These are phyloP conservation scores for Psix sp. DNA, from an alignment of 1,140 invertebrate genomes.

Conservation along the genomic window DNA sequence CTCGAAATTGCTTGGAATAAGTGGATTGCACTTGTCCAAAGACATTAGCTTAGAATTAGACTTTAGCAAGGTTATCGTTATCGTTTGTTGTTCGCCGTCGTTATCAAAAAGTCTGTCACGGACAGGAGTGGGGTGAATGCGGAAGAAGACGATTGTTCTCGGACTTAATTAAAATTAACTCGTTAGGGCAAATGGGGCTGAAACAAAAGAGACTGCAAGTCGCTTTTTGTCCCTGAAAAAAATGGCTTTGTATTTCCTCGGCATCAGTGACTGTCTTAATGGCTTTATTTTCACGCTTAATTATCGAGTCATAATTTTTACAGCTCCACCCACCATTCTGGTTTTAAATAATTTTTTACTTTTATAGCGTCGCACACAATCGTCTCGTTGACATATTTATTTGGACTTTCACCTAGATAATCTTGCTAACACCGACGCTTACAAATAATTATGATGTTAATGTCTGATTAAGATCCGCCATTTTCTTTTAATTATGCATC, in stretches of 20 bases:
- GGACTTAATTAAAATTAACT: too few relatives aligned
- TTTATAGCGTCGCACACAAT: too few relatives aligned
- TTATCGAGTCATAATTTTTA: conserved; percentile 8
- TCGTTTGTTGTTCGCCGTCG: conserved; percentile 17
- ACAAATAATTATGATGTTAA: too few relatives aligned
- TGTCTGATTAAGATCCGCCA: too few relatives aligned
- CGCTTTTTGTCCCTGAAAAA: conserved; percentile 7
- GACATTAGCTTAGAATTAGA: conserved; percentile 23
- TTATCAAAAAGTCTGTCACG: conserved; percentile 8
- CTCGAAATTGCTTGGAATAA: conserved; percentile 33
- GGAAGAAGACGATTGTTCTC: too few relatives aligned
- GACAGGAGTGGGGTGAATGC: neutral
- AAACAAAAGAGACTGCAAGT: conserved; percentile 1
- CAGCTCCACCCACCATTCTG: neutral
- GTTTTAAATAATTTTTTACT: neutral
- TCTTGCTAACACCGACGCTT: too few relatives aligned
- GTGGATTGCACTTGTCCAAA: conserved; percentile 31
- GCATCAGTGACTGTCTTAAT: conserved; percentile 11
- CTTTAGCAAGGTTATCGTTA: conserved; percentile 18
- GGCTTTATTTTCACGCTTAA: conserved; percentile 15
- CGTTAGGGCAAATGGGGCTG: conserved; percentile 1
- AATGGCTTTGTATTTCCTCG: conserved; percentile 10
- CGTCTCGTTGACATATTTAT: too few relatives aligned
- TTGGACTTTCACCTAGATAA: too few relatives aligned
- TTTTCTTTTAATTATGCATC: too few relatives aligned